Conservation (phyloP, 2,888 invertebrate species). For the Cosmopolites sordidus region DNA sequence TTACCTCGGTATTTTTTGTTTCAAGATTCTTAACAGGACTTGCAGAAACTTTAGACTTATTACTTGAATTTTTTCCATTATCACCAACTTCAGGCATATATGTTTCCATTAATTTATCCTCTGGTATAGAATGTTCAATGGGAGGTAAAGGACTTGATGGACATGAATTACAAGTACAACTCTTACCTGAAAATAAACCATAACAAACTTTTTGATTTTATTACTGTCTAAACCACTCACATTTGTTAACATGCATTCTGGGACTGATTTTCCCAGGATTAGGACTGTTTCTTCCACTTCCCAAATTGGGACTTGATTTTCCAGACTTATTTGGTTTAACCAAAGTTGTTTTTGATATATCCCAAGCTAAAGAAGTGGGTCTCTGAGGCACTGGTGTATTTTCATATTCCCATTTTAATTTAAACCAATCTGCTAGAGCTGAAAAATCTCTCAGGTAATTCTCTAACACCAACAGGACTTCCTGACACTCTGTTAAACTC, state of each 20-base stretch:
- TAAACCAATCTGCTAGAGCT: slow-evolving; percentile 89
- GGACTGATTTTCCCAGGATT: slow-evolving; percentile 60
- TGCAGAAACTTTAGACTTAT: slow-evolving; percentile 1
- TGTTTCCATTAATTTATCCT: slow-evolving; percentile 36
- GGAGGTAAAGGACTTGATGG: slow-evolving; percentile 49
- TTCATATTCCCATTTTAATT: slow-evolving; percentile 91
- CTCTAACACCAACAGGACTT: slow-evolving; percentile 90
- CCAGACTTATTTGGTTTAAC: slow-evolving; percentile 45
- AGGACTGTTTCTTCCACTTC: slow-evolving; percentile 58
- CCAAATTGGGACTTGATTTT: slow-evolving; percentile 49
- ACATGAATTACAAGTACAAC: slow-evolving; percentile 34
- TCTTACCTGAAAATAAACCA: slow-evolving; percentile 18
- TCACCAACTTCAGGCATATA: background rate
- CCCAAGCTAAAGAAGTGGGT: slow-evolving; percentile 91
- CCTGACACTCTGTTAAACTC: slow-evolving; percentile 91
- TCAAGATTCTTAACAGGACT: slow-evolving; percentile 6
- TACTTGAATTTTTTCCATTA: slow-evolving; percentile 6
- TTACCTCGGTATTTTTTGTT: background rate
- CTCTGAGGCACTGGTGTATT: slow-evolving; percentile 79
- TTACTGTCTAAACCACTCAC: slow-evolving; percentile 13
- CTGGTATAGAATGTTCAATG: slow-evolving; percentile 46
- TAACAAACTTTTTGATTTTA: background rate
- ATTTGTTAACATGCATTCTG: slow-evolving; percentile 49
- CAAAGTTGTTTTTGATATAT: slow-evolving; percentile 79
- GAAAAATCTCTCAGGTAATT: slow-evolving; percentile 93